Evolutionary conservation across 1,140 invertebrate species (phyloP).

Genomic region (Bathynomus jamesi): DNA sequence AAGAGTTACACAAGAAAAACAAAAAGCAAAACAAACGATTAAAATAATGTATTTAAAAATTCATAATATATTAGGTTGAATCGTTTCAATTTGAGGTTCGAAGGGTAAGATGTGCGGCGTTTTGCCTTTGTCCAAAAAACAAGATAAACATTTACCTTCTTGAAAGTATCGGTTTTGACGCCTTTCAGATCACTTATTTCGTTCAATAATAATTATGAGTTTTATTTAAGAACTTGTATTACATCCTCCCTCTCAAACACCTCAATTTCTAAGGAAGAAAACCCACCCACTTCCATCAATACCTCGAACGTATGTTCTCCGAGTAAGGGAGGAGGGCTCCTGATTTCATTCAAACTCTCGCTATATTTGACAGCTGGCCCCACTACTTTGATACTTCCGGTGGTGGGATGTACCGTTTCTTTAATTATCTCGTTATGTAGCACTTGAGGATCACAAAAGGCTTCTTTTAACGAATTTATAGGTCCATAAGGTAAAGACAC

Average conservation of each 20-base stretch:
- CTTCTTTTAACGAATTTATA: constrained; percentile 75
- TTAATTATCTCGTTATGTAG: constrained; percentile 64
- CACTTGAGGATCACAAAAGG: constrained; percentile 81
- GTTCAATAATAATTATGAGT: too few relatives aligned
- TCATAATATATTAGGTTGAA: too few relatives aligned
- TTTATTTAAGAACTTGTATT: constrained; percentile 81
- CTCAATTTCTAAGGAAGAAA: constrained; percentile 89
- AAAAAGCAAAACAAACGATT: too few relatives aligned
- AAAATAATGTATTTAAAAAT: too few relatives aligned
- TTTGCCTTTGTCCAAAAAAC: too few relatives aligned
- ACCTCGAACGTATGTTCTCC: constrained; percentile 81
- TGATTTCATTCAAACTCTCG: constrained; percentile 57
- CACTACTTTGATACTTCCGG: constrained; percentile 67
- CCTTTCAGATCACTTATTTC: too few relatives aligned
- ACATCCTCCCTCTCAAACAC: constrained; percentile 84
- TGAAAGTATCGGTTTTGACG: too few relatives aligned
- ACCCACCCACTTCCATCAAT: constrained; percentile 67
- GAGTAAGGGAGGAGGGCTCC: constrained; percentile 68
- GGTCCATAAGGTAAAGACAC: constrained; percentile 78
- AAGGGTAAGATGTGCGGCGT: too few relatives aligned
- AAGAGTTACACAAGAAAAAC: too few relatives aligned
- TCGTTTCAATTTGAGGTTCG: too few relatives aligned
- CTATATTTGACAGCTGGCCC: constrained; percentile 78
- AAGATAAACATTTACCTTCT: too few relatives aligned
- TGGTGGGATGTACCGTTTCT: constrained; percentile 60